These are phyloP conservation scores for Oreochromis mossambicus DNA, from an alignment of 2,797 vertebrate genomes.

Conservation along the genomic window DNA sequence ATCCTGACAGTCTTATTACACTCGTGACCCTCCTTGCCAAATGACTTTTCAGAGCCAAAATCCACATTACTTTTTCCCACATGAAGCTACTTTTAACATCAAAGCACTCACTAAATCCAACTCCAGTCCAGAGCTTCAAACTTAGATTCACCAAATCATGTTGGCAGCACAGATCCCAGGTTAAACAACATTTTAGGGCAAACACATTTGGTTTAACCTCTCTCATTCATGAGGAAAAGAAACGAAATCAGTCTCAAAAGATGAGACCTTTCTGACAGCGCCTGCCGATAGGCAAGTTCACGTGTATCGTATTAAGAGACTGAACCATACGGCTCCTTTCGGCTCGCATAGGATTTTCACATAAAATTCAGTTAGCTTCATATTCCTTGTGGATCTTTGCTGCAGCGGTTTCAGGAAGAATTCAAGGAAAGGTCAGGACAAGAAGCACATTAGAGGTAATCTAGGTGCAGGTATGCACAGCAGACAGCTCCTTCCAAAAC, in stretches of 20 bases:
- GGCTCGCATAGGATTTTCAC: conserved; percentile 38
- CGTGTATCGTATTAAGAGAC: conserved; percentile 29
- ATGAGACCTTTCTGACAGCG: conserved; percentile 30
- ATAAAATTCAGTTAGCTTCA: conserved; percentile 43
- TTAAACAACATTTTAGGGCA: conserved; percentile 11
- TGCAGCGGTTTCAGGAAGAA: conserved; percentile 13
- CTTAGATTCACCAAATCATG: conserved; percentile 4
- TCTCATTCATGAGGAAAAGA: background rate
- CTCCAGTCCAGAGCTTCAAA: conserved; percentile 8
- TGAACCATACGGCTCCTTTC: conserved; percentile 8
- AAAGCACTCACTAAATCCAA: conserved; percentile 38
- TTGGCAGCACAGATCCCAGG: background rate
- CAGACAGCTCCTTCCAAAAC: conserved; percentile 23
- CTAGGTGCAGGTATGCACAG: conserved; percentile 27
- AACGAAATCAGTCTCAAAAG: background rate
- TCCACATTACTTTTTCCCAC: conserved; percentile 19
- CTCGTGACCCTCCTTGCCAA: conserved; percentile 9
- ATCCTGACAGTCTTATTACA: conserved; percentile 20
- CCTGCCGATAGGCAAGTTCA: conserved; percentile 33
- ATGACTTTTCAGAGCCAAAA: conserved; percentile 29
- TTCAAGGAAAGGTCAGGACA: conserved; percentile 24
- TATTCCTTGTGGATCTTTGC: conserved; percentile 42
- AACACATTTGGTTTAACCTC: background rate
- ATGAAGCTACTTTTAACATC: conserved; percentile 48
- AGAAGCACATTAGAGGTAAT: conserved; percentile 26